Evolutionary conservation across 2,888 invertebrate species (phyloP).

Genomic region (Crossocerus cetratus): DNA sequence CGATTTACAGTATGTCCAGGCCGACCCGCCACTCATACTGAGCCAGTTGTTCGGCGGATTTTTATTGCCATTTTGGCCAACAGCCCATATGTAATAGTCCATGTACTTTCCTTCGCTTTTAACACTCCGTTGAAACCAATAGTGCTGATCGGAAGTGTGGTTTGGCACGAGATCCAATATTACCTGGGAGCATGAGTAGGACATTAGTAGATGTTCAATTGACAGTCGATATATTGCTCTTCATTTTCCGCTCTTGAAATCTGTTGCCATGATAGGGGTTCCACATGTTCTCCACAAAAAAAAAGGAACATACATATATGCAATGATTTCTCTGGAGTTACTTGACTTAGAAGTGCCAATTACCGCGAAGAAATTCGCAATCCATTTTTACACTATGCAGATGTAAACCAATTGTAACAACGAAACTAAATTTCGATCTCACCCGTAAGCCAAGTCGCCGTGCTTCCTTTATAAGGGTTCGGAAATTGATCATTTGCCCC

Average conservation of each 20-base stretch:
- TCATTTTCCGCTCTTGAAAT: too few relatives aligned
- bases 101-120: constrained; percentile 69
- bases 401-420: too few relatives aligned
- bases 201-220: too few relatives aligned
- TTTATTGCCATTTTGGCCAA: constrained; percentile 48
- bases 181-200: constrained; percentile 78
- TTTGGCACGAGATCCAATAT: constrained; percentile 84
- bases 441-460: constrained; percentile 79
- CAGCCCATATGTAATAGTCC: constrained; percentile 79
- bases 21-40: constrained; percentile 78
- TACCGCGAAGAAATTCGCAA: too few relatives aligned
- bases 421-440: background rate
- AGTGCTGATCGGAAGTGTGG: constrained; percentile 78
- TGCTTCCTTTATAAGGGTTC: constrained; percentile 79
- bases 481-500: constrained; percentile 86
- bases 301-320: too few relatives aligned
- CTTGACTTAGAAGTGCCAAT: too few relatives aligned
- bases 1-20: constrained; percentile 77
- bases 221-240: too few relatives aligned
- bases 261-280: too few relatives aligned
- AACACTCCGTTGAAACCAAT: constrained; percentile 79
- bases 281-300: too few relatives aligned
- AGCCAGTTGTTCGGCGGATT: constrained; percentile 77
- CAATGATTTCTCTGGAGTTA: too few relatives aligned
- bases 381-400: too few relatives aligned